Evolutionary conservation across 53 echinoderm and acorn worm species (phyloP), one percentile per base, ranked within the genome.

Genomic region (Glandiceps talaboti): DNA sequence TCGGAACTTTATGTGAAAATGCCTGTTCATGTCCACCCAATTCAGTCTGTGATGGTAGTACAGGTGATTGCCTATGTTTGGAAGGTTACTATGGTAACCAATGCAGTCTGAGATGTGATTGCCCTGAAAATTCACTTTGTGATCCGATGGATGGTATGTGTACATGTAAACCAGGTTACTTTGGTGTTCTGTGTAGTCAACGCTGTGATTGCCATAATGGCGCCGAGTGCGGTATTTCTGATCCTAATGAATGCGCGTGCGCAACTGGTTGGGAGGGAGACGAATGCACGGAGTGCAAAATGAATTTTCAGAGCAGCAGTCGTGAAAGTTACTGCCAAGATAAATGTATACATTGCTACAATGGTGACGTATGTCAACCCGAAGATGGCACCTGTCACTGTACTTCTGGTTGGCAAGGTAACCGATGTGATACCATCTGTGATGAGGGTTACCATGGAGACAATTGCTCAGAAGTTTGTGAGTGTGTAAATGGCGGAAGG

Each of bases 231-330:
- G 82, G 87, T 32, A 87, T 78, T 0, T 74, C 88, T 1, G 79
- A 33, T 0, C 90, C 90, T 29, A n/a, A n/a, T n/a, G 74, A 79
- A 26, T 92, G 93, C 72, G 83, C 75, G 29, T 92, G 93, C 31
- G 80, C 95, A 26, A 81, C 87, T 25, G 93, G 90, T 10, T 90
- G 93, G 90, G 79, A 81, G 0, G 93, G 90, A 27, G 73, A 30
- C 14, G 83, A 83, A 1, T 92, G 93, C 73, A 33, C 79, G 30
- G 27, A 76, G 26, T 74, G 75, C 26, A 90, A 90, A 76, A 82
- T 73, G 26, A 79, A 87, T 26, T 87, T 82, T 31, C 89, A 87
- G 28, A 29, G 74, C 25, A 82, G 89, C 75, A 89, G 92, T 74
- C 73, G 75, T 0, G 32, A 74, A 30, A 81, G 72, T 33, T 73